These are phyloP conservation scores for Myathropa florea DNA, from an alignment of 2,888 invertebrate species.

Conservation along the genomic window DNA sequence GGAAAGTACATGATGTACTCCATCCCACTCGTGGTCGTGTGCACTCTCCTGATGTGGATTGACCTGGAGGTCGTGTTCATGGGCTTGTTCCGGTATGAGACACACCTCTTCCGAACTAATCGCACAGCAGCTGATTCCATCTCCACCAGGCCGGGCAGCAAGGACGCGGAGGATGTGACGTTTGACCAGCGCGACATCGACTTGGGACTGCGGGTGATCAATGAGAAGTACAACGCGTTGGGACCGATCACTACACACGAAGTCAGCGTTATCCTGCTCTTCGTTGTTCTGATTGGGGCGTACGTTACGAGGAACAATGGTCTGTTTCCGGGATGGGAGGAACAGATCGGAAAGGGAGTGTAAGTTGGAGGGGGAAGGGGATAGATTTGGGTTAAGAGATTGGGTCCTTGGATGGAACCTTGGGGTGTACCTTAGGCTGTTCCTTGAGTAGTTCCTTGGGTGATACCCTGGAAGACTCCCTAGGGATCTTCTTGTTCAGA, in stretches of 20 bases:
- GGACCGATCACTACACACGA: conserved; percentile 90
- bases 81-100: conserved; percentile 86
- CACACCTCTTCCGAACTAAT: too few species aligned
- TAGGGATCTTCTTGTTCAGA: too few species aligned
- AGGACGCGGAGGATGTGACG: conserved; percentile 82
- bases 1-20: conserved; percentile 91
- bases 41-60: conserved; percentile 87
- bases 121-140: too few species aligned
- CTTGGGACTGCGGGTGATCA: conserved; percentile 85
- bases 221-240: conserved; percentile 86
- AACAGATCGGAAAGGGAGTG: too few species aligned
- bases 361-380: too few species aligned
- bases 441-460: too few species aligned
- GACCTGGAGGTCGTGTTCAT: conserved; percentile 88
- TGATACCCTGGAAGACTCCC: too few species aligned
- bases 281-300: conserved; percentile 84
- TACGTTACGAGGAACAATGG: too few species aligned
- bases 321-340: too few species aligned
- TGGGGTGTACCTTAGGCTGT: too few species aligned
- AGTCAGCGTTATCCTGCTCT: conserved; percentile 85
- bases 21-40: conserved; percentile 88
- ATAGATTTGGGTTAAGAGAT: too few species aligned
- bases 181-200: conserved; percentile 83
- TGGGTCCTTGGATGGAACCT: too few species aligned
- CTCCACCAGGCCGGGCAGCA: conserved; percentile 82